Evolutionary conservation across 2,888 invertebrate genomes (phyloP).

Genomic region (Amblyjoppa fuscipennis): DNA sequence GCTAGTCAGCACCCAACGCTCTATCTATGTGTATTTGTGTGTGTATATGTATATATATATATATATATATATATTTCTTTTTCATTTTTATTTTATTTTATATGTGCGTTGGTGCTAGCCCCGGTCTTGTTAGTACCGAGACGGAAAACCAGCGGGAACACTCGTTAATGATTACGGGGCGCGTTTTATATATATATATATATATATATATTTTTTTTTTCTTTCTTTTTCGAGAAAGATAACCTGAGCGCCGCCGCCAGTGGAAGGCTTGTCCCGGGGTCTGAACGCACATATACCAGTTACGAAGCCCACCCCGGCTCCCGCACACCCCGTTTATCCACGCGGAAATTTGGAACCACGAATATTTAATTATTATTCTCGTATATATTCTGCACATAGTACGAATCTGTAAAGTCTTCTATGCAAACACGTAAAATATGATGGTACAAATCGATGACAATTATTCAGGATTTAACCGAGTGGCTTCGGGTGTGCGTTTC

Average conservation of each 20-base stretch:
- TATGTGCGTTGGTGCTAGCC: slow-evolving; percentile 45
- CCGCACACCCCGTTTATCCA: slow-evolving; percentile 12
- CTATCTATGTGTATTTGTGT: slow-evolving; percentile 8
- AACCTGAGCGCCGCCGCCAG: slow-evolving; percentile 55
- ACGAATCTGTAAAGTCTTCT: slow-evolving; percentile 5
- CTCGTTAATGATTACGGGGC: slow-evolving; percentile 69
- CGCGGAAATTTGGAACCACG: slow-evolving; percentile 44
- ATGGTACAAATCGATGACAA: slow-evolving; percentile 32
- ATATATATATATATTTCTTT: neutral
- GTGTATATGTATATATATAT: slow-evolving; percentile 23
- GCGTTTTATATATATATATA: slow-evolving; percentile 44
- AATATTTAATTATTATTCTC: slow-evolving; percentile 51
- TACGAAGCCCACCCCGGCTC: slow-evolving; percentile 22
- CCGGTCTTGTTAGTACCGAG: slow-evolving; percentile 68
- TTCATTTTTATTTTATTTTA: neutral
- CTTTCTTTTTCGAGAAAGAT: slow-evolving; percentile 39
- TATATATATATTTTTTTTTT: slow-evolving; percentile 32
- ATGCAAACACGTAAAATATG: slow-evolving; percentile 24
- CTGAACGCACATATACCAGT: slow-evolving; percentile 8
- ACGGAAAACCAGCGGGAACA: slow-evolving; percentile 69
- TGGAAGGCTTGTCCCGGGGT: slow-evolving; percentile 49
- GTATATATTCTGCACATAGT: neutral
- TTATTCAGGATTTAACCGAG: slow-evolving; percentile 28
- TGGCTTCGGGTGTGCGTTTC: slow-evolving; percentile 7
- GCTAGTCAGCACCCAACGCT: slow-evolving; percentile 56